Evolutionary conservation across 2,113 vertebrate species (phyloP), one percentile per base, ranked within the genome.

Genomic region (Elaphurus davidianus): DNA sequence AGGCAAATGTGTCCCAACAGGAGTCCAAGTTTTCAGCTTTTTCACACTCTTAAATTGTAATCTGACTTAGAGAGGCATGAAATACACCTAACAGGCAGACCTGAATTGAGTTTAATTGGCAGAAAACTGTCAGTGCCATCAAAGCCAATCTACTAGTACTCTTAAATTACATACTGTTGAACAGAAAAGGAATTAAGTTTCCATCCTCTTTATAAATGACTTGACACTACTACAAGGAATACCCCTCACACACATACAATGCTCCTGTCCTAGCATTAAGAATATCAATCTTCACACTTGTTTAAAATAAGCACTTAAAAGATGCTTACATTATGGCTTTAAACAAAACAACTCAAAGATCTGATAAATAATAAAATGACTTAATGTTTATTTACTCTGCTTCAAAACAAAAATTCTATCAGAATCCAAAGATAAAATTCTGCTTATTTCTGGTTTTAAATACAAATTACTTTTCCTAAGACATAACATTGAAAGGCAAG

Each of bases 291-390:
- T 62, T 85, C 27, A 93, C 0, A 2, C 25, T 45, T 87, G 21
- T 12, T 87, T 96, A 55, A 97, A 92, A 94, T 43, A 92, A 88
- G 36, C 50, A 81, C 93, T 76, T 92, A 95, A 84, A 97, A 91
- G 67, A 95, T 54, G 30, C 40, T 82, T 43, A 27, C 7, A 62
- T 78, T 59, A 74, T 43, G 15, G 25, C 50, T 33, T 87, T 92
- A 93, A 83, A 36, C 62, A 90, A 25, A 76, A 88, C 84, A 88
- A 82, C 5, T 27, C n/a, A 36, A 83, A 97, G 50, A 86, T 10
- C 40, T 90, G 12, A 62, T 71, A 93, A 90, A 52, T 74, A 87
- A 62, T 81, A 89, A 25, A 15, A 79, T 84, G 17, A 91, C 23
- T 54, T 74, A 78, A 79, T 28, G 1, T 9, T 95, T 86, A 90